Percentiles rank a stretch among this genome's conserved stretches.
These are phyloP conservation scores for Centrocercus urophasianus DNA, from an alignment of 2,113 vertebrate species.

Conservation along the genomic window DNA sequence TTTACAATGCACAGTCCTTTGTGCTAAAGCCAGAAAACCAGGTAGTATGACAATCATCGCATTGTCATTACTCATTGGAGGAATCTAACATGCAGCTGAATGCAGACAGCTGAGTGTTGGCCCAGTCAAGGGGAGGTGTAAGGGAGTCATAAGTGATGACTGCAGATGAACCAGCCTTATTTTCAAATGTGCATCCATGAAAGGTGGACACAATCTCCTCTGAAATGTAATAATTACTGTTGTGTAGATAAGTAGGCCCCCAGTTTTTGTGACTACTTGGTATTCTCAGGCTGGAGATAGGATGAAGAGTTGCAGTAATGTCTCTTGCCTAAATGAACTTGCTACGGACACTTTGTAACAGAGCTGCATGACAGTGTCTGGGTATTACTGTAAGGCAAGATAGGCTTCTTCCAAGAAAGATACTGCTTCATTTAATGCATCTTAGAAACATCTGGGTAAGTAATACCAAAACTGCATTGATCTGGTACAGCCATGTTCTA, in stretches of 20 bases:
- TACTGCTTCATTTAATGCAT: not conserved
- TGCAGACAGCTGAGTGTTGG: not conserved
- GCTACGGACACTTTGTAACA: not conserved
- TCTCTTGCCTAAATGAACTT: not conserved
- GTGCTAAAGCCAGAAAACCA: constrained; percentile 14
- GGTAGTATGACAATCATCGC: constrained; percentile 2
- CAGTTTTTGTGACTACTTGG: not conserved
- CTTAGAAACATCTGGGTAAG: not conserved
- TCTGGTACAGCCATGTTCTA: not conserved
- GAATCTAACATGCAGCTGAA: not conserved
- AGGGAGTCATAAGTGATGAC: not conserved
- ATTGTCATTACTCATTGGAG: not conserved
- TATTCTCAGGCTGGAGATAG: not conserved
- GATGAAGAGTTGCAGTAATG: not conserved
- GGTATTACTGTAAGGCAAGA: not conserved
- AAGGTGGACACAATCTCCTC: not conserved
- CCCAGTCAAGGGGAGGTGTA: not conserved
- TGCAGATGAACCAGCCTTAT: not conserved
- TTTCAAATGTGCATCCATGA: not conserved
- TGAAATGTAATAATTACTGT: not conserved
- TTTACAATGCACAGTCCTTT: not conserved
- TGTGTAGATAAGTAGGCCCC: not conserved
- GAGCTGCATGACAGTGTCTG: not conserved
- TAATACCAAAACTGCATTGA: not conserved
- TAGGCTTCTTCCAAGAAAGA: not conserved